Evolutionary conservation across 30 jellyfish, hydroid and myxozoan genomes (phyloP), one percentile per base, ranked within the genome.

Genomic region (Chrysaora quinquecirrha): DNA sequence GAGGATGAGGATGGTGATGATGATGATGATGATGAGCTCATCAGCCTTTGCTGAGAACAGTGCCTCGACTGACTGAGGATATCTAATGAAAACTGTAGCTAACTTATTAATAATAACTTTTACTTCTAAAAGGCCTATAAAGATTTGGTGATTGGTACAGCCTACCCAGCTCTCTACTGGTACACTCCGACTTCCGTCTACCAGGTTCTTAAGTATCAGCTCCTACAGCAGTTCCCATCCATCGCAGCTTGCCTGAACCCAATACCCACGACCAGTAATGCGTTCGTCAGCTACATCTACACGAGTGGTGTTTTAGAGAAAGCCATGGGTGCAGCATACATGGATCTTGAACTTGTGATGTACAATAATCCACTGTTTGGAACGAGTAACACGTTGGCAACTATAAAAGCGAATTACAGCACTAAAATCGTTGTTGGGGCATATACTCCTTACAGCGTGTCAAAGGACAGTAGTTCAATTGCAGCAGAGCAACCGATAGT

Each of bases 231-330:
- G n/a, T 29, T 64, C 32, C 83, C 83, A 0, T 71, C 76, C 76
- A 30, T 80, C 23, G 48, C 23, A 9, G 16, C 83, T 9, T 84
- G 95, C 38, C 83, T 84, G 1, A 27, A 29, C 3, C 18, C 48
- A 9, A 29, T 73, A 24, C 84, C 95, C 14, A 19, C 76, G 27
- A 30, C 54, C 25, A 67, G 43, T 28, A 85, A 30, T 54, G 35
- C 35, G 0, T 48, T 85, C 18, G 74, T 54, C 1, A 50, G 64
- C 73, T 74, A 60, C 80, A 38, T 85, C 52, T 75, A 9, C 50
- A 70, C 18, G 21, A 58, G 89, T 34, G 89, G 95, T 0, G 34
- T 87, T 1, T 34, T 75, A n/a, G 87, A 58, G 48, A 85, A 85
- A 34, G 69, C 86, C 16, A 48, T 65, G 24, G 32, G 60, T 0